Evolutionary conservation across 2,797 vertebrate species (phyloP).

Genomic region (Furcifer pardalis): DNA sequence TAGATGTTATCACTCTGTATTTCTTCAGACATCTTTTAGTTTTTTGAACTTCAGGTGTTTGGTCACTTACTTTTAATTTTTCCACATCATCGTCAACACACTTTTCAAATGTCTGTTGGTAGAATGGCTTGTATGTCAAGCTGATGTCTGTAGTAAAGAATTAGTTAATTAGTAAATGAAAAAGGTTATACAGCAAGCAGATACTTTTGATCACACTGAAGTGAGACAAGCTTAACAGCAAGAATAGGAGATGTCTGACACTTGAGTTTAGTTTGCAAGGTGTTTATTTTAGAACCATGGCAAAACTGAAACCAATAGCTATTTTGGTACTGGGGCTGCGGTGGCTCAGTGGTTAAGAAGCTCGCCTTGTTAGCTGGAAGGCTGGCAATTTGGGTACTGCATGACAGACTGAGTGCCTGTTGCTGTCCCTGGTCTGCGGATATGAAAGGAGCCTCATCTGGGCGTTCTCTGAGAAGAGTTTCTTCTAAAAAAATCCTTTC

Average conservation of each 20-base stretch:
- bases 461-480: no score
- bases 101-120: slow-evolving; percentile 73
- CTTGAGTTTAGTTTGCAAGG: not conserved
- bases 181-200: not conserved
- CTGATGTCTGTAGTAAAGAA: slow-evolving; percentile 79
- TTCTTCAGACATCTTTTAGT: not conserved
- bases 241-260: not conserved
- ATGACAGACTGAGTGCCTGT: no score
- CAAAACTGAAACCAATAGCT: not conserved
- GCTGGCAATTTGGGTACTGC: no score
- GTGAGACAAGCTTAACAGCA: not conserved
- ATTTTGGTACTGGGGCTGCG: not conserved
- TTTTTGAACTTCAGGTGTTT: not conserved
- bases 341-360: no score
- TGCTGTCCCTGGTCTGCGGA: no score
- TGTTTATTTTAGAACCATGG: not conserved
- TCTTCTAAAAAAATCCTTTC: no score
- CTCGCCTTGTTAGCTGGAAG: no score
- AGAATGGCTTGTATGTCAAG: slow-evolving; percentile 80
- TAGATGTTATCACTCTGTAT: not conserved
- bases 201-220: not conserved
- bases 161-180: slow-evolving; percentile 13
- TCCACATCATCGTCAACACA: slow-evolving; percentile 78
- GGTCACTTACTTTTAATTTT: slow-evolving; percentile 80
- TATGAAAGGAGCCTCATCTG: no score